Evolutionary conservation across 2,888 invertebrate species (phyloP).

Genomic region (Eupithecia pulchellata): DNA sequence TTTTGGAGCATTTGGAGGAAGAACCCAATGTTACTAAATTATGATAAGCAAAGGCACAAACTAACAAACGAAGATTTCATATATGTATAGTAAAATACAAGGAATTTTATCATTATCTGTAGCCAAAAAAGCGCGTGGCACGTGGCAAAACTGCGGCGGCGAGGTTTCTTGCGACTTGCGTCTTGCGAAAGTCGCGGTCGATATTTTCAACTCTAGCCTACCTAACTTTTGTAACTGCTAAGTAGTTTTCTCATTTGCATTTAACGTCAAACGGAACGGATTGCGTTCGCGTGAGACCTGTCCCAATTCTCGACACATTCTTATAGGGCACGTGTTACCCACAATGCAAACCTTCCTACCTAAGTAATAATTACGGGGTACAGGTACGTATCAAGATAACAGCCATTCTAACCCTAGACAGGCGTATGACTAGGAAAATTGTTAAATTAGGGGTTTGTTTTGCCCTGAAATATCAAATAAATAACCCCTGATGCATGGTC

Average conservation of each 20-base stretch:
- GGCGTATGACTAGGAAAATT: background rate
- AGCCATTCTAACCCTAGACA: background rate
- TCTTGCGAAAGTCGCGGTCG: conserved; percentile 25
- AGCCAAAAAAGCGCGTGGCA: background rate
- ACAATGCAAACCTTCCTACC: background rate
- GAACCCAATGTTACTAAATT: too few species aligned
- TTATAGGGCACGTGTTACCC: conserved; percentile 12
- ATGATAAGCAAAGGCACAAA: background rate
- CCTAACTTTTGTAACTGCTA: conserved; percentile 34
- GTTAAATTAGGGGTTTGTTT: background rate
- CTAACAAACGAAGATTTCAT: background rate
- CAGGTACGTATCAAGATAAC: background rate
- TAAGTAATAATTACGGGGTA: conserved; percentile 1
- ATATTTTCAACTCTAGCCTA: background rate
- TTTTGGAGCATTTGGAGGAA: too few species aligned
- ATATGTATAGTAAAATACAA: too few species aligned
- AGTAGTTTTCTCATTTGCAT: conserved; percentile 40
- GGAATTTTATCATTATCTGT: background rate
- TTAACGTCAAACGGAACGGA: conserved; percentile 36
- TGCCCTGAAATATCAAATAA: background rate
- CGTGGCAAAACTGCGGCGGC: background rate
- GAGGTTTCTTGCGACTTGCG: background rate
- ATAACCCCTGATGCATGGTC: background rate
- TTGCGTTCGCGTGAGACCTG: conserved; percentile 37
- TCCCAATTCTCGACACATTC: conserved; percentile 18